Conservation (phyloP, 1,140 invertebrate species). For the Drosophila kurseongensis region DNA sequence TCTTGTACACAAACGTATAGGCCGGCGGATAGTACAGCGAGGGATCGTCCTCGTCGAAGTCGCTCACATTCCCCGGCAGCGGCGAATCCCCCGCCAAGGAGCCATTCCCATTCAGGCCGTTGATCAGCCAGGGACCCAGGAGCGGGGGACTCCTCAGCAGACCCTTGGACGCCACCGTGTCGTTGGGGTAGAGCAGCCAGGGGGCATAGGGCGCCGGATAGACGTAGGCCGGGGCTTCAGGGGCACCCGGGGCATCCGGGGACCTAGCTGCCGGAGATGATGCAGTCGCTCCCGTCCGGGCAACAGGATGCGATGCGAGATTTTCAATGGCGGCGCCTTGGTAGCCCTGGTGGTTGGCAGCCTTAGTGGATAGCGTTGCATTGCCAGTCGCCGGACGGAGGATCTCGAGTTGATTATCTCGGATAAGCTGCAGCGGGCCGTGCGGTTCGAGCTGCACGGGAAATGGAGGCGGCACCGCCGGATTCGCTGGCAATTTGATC, state of each 20-base stretch:
- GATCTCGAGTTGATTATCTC: constrained; percentile 84
- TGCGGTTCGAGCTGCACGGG: constrained; percentile 92
- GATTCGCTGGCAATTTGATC: constrained; percentile 90
- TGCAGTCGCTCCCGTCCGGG: constrained; percentile 80
- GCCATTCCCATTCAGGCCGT: constrained; percentile 67
- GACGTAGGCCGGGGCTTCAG: constrained; percentile 60
- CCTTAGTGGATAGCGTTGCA: constrained; percentile 68
- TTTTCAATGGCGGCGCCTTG: constrained; percentile 43
- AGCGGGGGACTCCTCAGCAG: constrained; percentile 84
- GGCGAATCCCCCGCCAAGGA: background rate
- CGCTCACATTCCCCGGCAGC: constrained; percentile 69
- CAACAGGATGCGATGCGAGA: constrained; percentile 74
- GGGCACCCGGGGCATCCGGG: background rate
- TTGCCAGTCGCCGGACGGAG: constrained; percentile 78
- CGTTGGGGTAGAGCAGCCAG: constrained; percentile 79
- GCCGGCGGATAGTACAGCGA: constrained; percentile 95
- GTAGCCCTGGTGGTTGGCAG: constrained; percentile 43
- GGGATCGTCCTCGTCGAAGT: constrained; percentile 94
- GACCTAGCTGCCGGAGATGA: constrained; percentile 55
- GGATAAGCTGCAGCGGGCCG: constrained; percentile 87
- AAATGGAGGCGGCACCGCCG: constrained; percentile 94
- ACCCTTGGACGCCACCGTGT: constrained; percentile 57
- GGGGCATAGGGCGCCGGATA: constrained; percentile 77
- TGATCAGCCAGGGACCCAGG: constrained; percentile 76
- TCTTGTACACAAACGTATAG: constrained; percentile 93